Conservation (phyloP, 2,113 vertebrate species). For the Castor canadensis region DNA sequence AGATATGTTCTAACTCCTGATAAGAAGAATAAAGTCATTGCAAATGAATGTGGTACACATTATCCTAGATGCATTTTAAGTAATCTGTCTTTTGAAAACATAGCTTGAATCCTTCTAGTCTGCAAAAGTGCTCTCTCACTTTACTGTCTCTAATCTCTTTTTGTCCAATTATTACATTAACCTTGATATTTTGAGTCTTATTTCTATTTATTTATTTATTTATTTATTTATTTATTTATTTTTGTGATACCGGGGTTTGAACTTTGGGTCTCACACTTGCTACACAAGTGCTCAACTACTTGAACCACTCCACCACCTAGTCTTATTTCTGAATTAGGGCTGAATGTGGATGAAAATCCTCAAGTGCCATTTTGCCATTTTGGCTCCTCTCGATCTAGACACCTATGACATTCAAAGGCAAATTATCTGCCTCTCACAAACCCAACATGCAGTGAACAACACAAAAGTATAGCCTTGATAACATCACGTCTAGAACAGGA, state of each 20-base stretch:
- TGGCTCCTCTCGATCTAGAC: neutral
- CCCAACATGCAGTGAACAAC: neutral
- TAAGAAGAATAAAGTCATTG: neutral
- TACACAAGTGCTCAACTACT: too few species aligned
- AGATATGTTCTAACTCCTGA: neutral
- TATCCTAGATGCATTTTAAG: neutral
- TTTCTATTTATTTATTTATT: too few species aligned
- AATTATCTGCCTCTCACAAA: neutral
- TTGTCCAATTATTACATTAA: neutral
- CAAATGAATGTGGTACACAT: neutral
- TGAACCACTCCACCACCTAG: too few species aligned
- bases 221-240: too few species aligned
- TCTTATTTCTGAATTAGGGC: neutral
- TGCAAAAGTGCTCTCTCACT: neutral
- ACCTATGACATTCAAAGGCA: neutral
- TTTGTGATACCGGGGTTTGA: too few species aligned
- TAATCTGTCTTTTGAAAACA: neutral
- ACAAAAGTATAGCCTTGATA: neutral
- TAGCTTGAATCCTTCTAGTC: neutral
- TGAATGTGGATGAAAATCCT: neutral
- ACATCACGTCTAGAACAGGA: neutral
- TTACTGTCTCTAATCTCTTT: neutral
- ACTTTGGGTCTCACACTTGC: too few species aligned
- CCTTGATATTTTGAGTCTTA: too few species aligned
- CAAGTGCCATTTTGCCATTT: neutral